Evolutionary conservation across 2,113 vertebrate genomes (phyloP).

Genomic region (Centropus bengalensis): DNA sequence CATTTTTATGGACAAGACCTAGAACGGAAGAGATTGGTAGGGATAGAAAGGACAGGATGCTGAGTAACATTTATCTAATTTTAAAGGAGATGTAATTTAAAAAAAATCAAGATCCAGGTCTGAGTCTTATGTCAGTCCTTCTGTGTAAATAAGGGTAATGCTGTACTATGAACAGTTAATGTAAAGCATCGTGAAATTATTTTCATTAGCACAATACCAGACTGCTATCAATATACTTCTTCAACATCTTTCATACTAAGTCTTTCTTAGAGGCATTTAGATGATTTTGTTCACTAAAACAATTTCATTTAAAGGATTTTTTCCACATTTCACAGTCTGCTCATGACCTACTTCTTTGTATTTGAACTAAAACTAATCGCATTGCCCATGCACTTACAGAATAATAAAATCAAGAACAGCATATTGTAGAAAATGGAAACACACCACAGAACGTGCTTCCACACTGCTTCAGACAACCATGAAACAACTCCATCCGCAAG

Average conservation of each 20-base stretch:
- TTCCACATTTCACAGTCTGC: conserved; percentile 42
- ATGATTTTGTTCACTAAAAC: conserved; percentile 28
- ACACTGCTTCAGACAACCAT: background rate
- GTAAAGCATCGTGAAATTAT: background rate
- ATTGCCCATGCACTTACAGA: conserved; percentile 8
- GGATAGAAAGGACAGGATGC: background rate
- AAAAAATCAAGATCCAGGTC: background rate
- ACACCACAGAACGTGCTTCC: background rate
- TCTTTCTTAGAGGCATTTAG: background rate
- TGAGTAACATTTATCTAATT: background rate
- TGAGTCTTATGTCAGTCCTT: background rate
- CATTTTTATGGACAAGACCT: background rate
- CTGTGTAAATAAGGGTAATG: background rate
- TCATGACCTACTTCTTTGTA: conserved; percentile 46
- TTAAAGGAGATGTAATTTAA: background rate
- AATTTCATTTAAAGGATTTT: conserved; percentile 44
- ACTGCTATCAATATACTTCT: background rate
- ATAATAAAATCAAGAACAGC: background rate
- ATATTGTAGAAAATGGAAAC: background rate
- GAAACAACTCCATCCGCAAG: background rate
- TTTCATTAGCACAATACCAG: background rate
- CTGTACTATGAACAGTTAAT: background rate
- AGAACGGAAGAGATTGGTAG: background rate
- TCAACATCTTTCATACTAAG: conserved; percentile 9
- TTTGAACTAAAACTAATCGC: conserved; percentile 43